A percentile compares a stretch with the other conserved stretches of the same genome.
phyloP scores from a whole-genome alignment of 2,797 vertebrate genomes.

The Takifugu ocellatus region DNA sequence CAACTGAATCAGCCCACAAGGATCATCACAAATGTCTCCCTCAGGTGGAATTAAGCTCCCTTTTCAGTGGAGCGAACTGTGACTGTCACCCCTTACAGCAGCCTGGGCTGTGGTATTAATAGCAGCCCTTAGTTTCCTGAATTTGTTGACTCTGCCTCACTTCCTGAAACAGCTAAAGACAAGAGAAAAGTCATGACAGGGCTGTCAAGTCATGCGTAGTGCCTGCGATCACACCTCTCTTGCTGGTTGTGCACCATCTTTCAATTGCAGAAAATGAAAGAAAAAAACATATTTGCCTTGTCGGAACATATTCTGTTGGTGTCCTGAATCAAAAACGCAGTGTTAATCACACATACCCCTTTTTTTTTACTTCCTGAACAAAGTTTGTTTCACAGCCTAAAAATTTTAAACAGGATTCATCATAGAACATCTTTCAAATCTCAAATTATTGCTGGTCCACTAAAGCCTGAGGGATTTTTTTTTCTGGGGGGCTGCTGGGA shows the following conservation, averaged over 20 bases:
- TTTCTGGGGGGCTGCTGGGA: too few species aligned
- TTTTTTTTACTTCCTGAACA: slow-evolving; percentile 20
- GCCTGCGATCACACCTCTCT: background rate
- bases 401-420: too few species aligned
- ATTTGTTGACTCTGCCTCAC: slow-evolving; percentile 68
- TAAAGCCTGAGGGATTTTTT: too few species aligned
- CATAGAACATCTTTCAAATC: too few species aligned
- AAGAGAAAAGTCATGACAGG: slow-evolving; percentile 46
- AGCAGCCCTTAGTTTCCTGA: slow-evolving; percentile 77
- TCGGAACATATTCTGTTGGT: background rate
- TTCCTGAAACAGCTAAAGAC: slow-evolving; percentile 78
- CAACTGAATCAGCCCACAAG: slow-evolving; percentile 29
- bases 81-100: slow-evolving; percentile 41
- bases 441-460: too few species aligned
- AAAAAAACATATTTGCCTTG: background rate
- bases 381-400: too few species aligned
- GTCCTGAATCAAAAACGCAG: background rate
- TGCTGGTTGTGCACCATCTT: background rate
- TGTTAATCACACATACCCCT: slow-evolving; percentile 26
- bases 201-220: slow-evolving; percentile 26
- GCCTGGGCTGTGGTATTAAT: slow-evolving; percentile 65
- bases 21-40: slow-evolving; percentile 15
- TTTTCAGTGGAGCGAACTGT: slow-evolving; percentile 22
- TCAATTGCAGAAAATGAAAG: background rate
- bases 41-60: slow-evolving; percentile 1